phyloP scores from a whole-genome alignment of 92 coral and sea anemone genomes.

The Paramuricea clavata region DNA sequence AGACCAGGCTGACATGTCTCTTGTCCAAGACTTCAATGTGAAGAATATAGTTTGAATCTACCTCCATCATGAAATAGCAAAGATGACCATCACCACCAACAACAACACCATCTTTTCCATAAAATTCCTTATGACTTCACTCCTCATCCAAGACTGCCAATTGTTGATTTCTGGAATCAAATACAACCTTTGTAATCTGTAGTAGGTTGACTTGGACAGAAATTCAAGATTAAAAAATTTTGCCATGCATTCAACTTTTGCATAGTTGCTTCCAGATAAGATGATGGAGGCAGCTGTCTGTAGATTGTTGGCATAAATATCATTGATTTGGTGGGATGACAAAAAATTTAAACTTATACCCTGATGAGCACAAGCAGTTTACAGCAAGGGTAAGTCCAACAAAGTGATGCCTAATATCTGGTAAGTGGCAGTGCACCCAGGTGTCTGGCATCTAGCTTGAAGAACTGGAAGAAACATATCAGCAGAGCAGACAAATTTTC shows the following conservation, averaged over 20 bases:
- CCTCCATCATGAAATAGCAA: slow-evolving; percentile 63
- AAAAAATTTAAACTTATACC: slow-evolving; percentile 15
- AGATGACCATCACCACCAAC: slow-evolving; percentile 45
- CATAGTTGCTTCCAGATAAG: background rate
- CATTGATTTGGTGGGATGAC: slow-evolving; percentile 38
- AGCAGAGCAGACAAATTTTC: slow-evolving; percentile 12
- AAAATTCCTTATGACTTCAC: slow-evolving; percentile 18
- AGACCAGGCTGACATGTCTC: slow-evolving; percentile 14
- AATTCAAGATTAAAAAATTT: too few species aligned
- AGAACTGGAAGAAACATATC: slow-evolving; percentile 31
- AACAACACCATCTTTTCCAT: slow-evolving; percentile 31
- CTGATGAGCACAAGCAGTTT: background rate
- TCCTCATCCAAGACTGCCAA: slow-evolving; percentile 66
- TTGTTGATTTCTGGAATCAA: too few species aligned
- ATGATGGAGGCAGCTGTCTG: too few species aligned
- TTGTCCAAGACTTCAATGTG: too few species aligned
- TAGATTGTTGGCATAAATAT: slow-evolving; percentile 18
- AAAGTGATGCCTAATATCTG: slow-evolving; percentile 34
- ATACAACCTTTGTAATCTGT: slow-evolving; percentile 55
- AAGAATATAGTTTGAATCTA: slow-evolving; percentile 8
- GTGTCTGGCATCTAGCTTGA: slow-evolving; percentile 25
- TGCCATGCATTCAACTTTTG: slow-evolving; percentile 24
- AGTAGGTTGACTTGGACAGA: too few species aligned
- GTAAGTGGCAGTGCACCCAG: slow-evolving; percentile 20
- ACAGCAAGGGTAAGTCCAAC: slow-evolving; percentile 41